Percentiles rank a stretch among this genome's conserved stretches.
phyloP scores from a whole-genome alignment of 2,888 invertebrate species.

The Eurytoma californica region DNA sequence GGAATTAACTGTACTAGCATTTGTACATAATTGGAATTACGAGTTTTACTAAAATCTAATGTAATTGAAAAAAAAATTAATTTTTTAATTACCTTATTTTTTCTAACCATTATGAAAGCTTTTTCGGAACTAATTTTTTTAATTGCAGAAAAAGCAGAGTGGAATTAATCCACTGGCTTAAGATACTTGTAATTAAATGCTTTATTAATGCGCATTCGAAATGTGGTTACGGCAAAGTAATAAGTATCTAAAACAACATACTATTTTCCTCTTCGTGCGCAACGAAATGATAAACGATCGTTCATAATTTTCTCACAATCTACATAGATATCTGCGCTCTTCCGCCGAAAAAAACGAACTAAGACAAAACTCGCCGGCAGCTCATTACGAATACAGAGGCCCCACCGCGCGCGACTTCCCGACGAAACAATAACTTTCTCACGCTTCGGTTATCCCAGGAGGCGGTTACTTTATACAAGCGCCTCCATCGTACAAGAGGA shows the following conservation, averaged over 20 bases:
- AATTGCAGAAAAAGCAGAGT: too few species aligned
- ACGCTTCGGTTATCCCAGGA: constrained; percentile 30
- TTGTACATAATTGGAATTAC: too few species aligned
- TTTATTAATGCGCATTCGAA: not conserved
- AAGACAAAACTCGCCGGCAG: not conserved
- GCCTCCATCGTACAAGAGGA: constrained; percentile 17
- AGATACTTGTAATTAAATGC: not conserved
- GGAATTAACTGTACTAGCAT: too few species aligned
- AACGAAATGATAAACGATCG: constrained; percentile 14
- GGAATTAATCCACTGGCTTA: too few species aligned
- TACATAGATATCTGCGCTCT: constrained; percentile 4
- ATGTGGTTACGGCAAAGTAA: not conserved
- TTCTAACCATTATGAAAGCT: too few species aligned
- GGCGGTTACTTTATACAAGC: not conserved
- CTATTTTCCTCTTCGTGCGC: constrained; percentile 9
- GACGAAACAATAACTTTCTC: constrained; percentile 52
- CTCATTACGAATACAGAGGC: constrained; percentile 44
- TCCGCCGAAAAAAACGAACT: not conserved
- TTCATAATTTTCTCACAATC: constrained; percentile 51
- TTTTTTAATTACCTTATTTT: too few species aligned
- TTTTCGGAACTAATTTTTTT: too few species aligned
- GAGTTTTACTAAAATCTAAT: too few species aligned
- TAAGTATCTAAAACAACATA: not conserved
- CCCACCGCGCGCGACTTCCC: not conserved
- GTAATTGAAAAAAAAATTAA: too few species aligned